Evolutionary conservation across 2,797 vertebrate genomes (phyloP).

Genomic region (Ceyx erithaca): DNA sequence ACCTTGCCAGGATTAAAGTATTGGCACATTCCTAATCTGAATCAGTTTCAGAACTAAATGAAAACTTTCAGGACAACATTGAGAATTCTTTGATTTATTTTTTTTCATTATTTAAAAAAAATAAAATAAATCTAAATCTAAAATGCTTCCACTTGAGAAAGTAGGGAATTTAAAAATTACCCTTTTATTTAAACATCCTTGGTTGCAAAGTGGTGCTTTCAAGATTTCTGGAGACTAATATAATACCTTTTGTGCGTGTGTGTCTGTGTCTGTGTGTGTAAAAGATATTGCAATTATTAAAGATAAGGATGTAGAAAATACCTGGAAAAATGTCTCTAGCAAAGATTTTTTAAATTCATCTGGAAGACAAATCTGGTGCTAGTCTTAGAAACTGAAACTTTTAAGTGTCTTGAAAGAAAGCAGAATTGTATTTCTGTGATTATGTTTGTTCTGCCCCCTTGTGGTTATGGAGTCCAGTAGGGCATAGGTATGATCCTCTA

Average conservation of each 20-base stretch:
- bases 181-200: background rate
- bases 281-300: background rate
- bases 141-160: background rate
- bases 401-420: background rate
- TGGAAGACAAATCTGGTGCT: background rate
- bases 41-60: background rate
- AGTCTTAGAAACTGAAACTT: background rate
- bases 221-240: background rate
- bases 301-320: background rate
- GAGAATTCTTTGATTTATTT: background rate
- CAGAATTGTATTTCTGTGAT: background rate
- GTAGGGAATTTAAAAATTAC: background rate
- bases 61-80: background rate
- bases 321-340: background rate
- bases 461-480: slow-evolving; percentile 32
- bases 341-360: background rate
- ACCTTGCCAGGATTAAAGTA: background rate
- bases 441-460: slow-evolving; percentile 67
- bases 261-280: background rate
- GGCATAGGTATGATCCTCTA: background rate
- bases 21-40: background rate
- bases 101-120: background rate
- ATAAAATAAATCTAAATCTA: background rate
- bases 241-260: too few species aligned
- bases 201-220: background rate